Evolutionary conservation across 2,888 invertebrate species (phyloP).

Genomic region (Argyresthia albistria): DNA sequence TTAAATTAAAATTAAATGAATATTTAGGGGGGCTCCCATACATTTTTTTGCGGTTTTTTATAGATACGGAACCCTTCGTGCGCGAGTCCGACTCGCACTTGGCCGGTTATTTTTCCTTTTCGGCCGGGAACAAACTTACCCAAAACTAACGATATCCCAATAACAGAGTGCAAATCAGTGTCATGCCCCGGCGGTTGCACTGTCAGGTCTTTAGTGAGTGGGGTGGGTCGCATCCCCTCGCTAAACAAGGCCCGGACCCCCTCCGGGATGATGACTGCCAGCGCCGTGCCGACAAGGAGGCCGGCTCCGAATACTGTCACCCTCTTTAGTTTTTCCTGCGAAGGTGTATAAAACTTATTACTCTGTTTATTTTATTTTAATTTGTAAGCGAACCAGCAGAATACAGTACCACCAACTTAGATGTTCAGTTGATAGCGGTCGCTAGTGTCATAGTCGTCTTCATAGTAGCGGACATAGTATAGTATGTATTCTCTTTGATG

Average conservation of each 20-base stretch:
- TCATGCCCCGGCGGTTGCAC: constrained; percentile 43
- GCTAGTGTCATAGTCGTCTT: no score
- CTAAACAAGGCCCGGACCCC: constrained; percentile 89
- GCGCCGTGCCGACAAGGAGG: constrained; percentile 95
- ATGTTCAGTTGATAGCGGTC: no score
- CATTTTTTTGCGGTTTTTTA: no score
- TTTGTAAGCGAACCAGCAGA: no score
- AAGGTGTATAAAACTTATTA: constrained; percentile 12
- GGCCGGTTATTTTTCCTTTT: no score
- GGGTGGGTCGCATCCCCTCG: constrained; percentile 34
- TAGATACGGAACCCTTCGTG: no score
- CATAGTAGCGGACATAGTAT: no score
- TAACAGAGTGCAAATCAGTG: constrained; percentile 81
- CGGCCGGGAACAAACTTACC: constrained; percentile 60
- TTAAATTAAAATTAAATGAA: no score
- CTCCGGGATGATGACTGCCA: constrained; percentile 98
- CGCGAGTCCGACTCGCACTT: no score
- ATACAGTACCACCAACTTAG: no score
- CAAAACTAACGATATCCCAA: constrained; percentile 93
- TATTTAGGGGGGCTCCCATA: no score
- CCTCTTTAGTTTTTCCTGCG: constrained; percentile 92
- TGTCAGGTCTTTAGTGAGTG: constrained; percentile 46
- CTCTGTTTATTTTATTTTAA: neutral
- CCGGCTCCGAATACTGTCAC: constrained; percentile 98
- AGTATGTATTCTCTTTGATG: no score